Conservation (phyloP, 2,113 vertebrate genomes). For the Oryzias woworae region DNA sequence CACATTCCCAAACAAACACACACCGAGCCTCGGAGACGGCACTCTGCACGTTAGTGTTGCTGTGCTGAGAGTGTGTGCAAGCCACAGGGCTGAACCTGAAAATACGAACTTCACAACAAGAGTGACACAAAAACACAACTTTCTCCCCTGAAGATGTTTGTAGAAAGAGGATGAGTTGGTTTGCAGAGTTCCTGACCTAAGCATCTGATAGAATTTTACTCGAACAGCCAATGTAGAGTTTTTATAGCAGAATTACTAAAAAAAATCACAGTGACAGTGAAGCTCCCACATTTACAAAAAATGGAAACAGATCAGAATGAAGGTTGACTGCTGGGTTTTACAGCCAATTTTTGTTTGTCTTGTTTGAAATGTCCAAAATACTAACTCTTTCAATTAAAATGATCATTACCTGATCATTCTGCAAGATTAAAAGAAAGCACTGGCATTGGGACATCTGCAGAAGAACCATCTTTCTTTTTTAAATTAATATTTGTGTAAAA, state of each 20-base stretch:
- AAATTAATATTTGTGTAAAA: too few relatives aligned
- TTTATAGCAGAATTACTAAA: conserved; percentile 25
- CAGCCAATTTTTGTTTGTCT: conserved; percentile 31
- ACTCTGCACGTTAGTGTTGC: conserved; percentile 3
- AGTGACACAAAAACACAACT: conserved; percentile 46
- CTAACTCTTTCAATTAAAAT: too few relatives aligned
- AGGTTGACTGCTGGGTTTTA: conserved; percentile 14
- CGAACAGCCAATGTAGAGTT: conserved; percentile 44
- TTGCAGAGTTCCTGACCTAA: conserved; percentile 54
- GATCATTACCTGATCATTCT: too few relatives aligned
- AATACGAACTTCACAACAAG: conserved; percentile 58
- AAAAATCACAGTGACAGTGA: conserved; percentile 10
- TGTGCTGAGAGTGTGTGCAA: conserved; percentile 4
- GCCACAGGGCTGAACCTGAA: conserved; percentile 51
- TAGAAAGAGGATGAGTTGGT: conserved; percentile 8
- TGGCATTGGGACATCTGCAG: too few relatives aligned
- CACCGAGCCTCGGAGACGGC: conserved; percentile 3
- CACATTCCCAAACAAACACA: conserved; percentile 17
- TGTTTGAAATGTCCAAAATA: conserved; percentile 1
- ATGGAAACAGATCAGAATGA: conserved; percentile 41
- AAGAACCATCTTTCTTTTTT: too few relatives aligned
- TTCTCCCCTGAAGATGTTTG: conserved; percentile 47
- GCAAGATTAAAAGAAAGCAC: too few relatives aligned
- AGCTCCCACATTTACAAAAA: conserved; percentile 2
- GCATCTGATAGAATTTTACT: conserved; percentile 42